Percentiles rank a stretch among this genome's conserved stretches.
Conservation (phyloP, 1,140 invertebrate species). For the Drosophila serrata region DNA sequence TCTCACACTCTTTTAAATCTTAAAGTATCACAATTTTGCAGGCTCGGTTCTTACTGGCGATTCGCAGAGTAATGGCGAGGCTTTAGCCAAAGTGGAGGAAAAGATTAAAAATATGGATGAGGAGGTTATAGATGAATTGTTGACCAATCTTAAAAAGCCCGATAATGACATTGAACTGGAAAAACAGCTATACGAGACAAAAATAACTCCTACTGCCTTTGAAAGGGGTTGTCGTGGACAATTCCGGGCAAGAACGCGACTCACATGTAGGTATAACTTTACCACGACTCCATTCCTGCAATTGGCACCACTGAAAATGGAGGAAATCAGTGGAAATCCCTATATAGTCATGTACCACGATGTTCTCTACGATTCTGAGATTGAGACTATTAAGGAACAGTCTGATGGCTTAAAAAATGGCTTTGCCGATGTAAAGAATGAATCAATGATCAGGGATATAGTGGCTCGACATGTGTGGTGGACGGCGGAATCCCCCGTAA, state of each 20-base stretch:
- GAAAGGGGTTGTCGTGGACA: slow-evolving; percentile 96
- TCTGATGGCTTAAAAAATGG: slow-evolving; percentile 93
- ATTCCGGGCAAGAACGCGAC: slow-evolving; percentile 85
- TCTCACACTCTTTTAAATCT: fast-evolving
- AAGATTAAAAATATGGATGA: not conserved
- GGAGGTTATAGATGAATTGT: not conserved
- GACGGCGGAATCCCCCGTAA: slow-evolving; percentile 89
- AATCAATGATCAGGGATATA: slow-evolving; percentile 43
- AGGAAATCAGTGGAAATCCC: slow-evolving; percentile 93
- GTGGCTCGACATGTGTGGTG: slow-evolving; percentile 24
- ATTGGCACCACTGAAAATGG: slow-evolving; percentile 95
- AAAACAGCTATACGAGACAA: not conserved
- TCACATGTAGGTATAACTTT: slow-evolving; percentile 92
- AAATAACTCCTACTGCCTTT: slow-evolving; percentile 86
- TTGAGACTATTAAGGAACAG: slow-evolving; percentile 93
- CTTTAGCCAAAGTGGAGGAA: not conserved
- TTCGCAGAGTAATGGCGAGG: not conserved
- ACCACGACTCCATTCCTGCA: slow-evolving; percentile 91
- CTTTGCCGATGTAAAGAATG: slow-evolving; percentile 92
- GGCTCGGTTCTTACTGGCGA: not conserved
- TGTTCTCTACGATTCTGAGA: slow-evolving; percentile 94
- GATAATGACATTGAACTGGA: slow-evolving; percentile 1
- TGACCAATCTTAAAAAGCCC: not conserved
- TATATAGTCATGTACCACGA: slow-evolving; percentile 95
- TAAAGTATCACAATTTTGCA: not conserved